These are phyloP conservation scores for Lethrus apterus DNA, from an alignment of 1,140 invertebrate genomes.

Conservation along the genomic window DNA sequence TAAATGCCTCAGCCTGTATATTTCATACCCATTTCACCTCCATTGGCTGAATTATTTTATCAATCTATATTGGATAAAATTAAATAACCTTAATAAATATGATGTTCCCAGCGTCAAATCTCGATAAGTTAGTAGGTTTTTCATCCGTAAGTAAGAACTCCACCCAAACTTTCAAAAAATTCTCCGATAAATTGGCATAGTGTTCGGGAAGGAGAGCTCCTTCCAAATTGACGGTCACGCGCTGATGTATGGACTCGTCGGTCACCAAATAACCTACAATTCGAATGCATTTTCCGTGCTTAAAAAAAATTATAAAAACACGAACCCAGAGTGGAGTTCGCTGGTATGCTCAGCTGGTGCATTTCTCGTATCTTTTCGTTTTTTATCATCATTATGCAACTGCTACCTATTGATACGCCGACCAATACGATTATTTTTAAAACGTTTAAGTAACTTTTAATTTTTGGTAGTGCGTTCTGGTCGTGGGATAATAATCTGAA, in stretches of 20 bases:
- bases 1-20: too few species aligned
- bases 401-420: slow-evolving; percentile 51
- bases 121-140: slow-evolving; percentile 20
- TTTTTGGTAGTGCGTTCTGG: neutral
- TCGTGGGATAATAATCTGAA: neutral
- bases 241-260: slow-evolving; percentile 31
- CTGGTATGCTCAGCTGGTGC: slow-evolving; percentile 54
- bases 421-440: slow-evolving; percentile 45
- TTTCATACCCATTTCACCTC: too few species aligned
- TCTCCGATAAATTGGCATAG: slow-evolving; percentile 42
- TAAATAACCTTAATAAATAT: too few species aligned
- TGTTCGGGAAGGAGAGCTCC: slow-evolving; percentile 45
- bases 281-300: slow-evolving; percentile 19
- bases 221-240: slow-evolving; percentile 42
- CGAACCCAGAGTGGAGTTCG: slow-evolving; percentile 42
- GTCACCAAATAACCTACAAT: slow-evolving; percentile 41
- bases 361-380: slow-evolving; percentile 52
- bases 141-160: slow-evolving; percentile 38
- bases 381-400: slow-evolving; percentile 56
- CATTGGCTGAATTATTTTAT: too few species aligned
- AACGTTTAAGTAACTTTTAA: slow-evolving; percentile 6
- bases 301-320: slow-evolving; percentile 6
- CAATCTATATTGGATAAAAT: too few species aligned
- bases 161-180: slow-evolving; percentile 46
- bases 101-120: too few species aligned